Percentiles rank a stretch among this genome's conserved stretches.
phyloP scores from a whole-genome alignment of 2,113 vertebrate genomes.

The Paracanthobrama guichenoti region DNA sequence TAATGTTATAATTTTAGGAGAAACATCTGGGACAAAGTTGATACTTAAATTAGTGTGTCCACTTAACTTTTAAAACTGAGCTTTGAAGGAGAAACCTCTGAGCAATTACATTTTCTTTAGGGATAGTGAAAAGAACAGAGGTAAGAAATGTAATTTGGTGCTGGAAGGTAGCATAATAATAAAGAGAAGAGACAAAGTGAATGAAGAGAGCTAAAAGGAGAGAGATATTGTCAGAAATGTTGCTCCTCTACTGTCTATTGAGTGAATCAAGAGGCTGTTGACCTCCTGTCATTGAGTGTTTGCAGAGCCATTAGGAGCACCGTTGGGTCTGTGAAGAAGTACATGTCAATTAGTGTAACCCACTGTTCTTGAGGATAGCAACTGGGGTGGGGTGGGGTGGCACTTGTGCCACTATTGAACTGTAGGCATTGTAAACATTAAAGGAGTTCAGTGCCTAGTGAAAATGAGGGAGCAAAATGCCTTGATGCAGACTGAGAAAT shows the following conservation, averaged over 20 bases:
- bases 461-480: conserved; percentile 59
- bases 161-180: background rate
- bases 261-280: conserved; percentile 86
- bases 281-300: conserved; percentile 85
- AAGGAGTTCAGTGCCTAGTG: conserved; percentile 76
- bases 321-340: conserved; percentile 86
- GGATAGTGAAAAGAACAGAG: background rate
- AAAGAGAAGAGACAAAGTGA: background rate
- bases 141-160: background rate
- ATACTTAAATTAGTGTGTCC: background rate
- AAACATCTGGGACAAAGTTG: background rate
- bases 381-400: conserved; percentile 76
- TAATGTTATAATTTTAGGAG: background rate
- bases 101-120: background rate
- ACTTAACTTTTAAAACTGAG: background rate
- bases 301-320: conserved; percentile 89
- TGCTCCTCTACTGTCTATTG: conserved; percentile 64
- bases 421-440: conserved; percentile 72
- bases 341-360: conserved; percentile 66
- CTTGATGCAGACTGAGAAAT: conserved; percentile 16
- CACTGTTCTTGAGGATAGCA: conserved; percentile 53
- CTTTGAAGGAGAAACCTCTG: background rate
- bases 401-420: conserved; percentile 90
- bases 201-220: background rate
- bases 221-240: background rate